Percentiles rank a stretch among this genome's conserved stretches.
phyloP scores from a whole-genome alignment of 2,888 invertebrate genomes.

The Coenonympha glycerion region DNA sequence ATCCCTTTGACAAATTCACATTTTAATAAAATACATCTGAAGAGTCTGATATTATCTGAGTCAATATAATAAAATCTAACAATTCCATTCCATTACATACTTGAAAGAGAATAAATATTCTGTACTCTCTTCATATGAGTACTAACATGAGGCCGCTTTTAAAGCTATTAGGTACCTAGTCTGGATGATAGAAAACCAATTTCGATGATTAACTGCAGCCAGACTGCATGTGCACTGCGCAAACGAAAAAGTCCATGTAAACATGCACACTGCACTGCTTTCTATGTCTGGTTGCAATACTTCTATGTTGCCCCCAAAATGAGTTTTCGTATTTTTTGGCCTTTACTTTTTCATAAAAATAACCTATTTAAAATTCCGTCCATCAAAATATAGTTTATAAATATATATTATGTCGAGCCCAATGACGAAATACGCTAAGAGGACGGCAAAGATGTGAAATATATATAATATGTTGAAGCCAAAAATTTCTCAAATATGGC shows the following conservation, averaged over 20 bases:
- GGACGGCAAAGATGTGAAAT: no score
- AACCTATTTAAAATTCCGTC: not conserved
- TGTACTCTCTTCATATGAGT: not conserved
- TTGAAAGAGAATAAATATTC: not conserved
- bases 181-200: constrained; percentile 10
- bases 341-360: not conserved
- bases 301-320: not conserved
- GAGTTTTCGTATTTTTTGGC: not conserved
- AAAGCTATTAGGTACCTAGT: constrained; percentile 7
- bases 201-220: constrained; percentile 9
- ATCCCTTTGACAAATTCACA: no score
- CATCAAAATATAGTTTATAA: no score
- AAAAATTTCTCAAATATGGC: no score
- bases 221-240: constrained; percentile 3
- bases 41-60: no score
- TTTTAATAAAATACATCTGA: no score
- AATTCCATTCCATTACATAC: not conserved
- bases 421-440: no score
- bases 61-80: no score
- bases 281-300: not conserved
- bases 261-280: not conserved
- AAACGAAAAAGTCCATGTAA: constrained; percentile 8
- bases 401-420: no score
- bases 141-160: not conserved
- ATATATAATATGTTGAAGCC: no score